Evolutionary conservation across 2,888 invertebrate genomes (phyloP), one percentile per base, ranked within the genome.

Genomic region (Aphodius granarius): DNA sequence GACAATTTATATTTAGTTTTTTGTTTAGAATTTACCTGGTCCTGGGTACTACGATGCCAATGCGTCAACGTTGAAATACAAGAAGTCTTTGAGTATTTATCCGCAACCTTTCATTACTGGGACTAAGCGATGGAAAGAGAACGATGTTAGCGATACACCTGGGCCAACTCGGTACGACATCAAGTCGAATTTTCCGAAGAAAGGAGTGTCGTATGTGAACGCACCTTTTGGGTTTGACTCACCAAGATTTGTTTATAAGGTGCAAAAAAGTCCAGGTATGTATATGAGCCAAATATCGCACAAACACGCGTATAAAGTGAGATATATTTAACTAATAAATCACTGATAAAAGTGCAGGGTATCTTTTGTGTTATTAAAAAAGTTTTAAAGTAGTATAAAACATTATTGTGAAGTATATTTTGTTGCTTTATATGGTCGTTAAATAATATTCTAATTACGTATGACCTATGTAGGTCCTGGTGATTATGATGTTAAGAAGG

Each of bases 21-120:
- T 75, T 6, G 81, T 82, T 65, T 78, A 85, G 84, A 80, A 81
- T 77, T 76, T 79, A 15, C 86, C 86, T 6, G 84, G 83, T 43
- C 86, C 86, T 5, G 83, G 81, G 23, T 19, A 81, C 15, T 85
- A 85, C 76, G 77, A 83, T 13, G 74, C 80, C 15, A 75, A 79
- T 17, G 75, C 65, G 16, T 77, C 75, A 20, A 63, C 72, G 20
- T 77, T 78, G 21, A 74, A 72, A 5, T 64, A 66, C 77, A 20
- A 73, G 63, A 79, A 79, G 73, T 79, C 80, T 62, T 74, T 80
- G 17, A 82, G 84, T 63, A 79, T 83, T 16, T 76, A 81, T 68
- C 82, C 83, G 4, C 79, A 73, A 63, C 83, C 84, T 6, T 83
- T 85, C 71, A 78, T 83, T 13, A 74, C 68, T n/a, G 78, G 77